A percentile compares a stretch with the other conserved stretches of the same genome.
These are phyloP conservation scores for Perizoma flavofasciatum DNA, from an alignment of 2,888 invertebrate genomes.

Conservation along the genomic window DNA sequence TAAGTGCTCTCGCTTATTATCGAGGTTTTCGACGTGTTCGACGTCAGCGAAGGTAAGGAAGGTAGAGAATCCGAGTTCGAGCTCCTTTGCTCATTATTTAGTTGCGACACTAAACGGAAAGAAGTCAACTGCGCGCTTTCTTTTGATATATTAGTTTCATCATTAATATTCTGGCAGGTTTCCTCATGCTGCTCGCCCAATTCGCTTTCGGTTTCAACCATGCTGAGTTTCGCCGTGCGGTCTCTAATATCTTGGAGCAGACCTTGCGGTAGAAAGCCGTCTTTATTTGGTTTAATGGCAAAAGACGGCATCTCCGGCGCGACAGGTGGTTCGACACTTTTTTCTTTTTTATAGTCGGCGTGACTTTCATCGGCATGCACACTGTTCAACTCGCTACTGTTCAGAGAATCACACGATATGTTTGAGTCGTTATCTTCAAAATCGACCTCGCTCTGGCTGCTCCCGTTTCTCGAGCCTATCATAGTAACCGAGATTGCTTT, in stretches of 20 bases:
- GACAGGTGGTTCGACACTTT: constrained; percentile 61
- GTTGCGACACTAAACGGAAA: constrained; percentile 80
- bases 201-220: constrained; percentile 75
- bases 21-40: constrained; percentile 65
- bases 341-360: constrained; percentile 74
- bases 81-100: constrained; percentile 70
- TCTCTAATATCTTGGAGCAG: constrained; percentile 88
- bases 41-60: constrained; percentile 31
- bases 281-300: constrained; percentile 62
- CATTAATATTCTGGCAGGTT: constrained; percentile 76
- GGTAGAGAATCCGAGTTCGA: constrained; percentile 58
- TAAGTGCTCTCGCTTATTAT: constrained; percentile 87
- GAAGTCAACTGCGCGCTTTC: constrained; percentile 80
- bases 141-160: constrained; percentile 73
- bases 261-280: constrained; percentile 86
- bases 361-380: constrained; percentile 79
- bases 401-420: constrained; percentile 92
- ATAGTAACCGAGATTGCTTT: constrained; percentile 83
- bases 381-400: constrained; percentile 87
- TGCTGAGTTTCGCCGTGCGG: constrained; percentile 82
- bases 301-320: constrained; percentile 64
- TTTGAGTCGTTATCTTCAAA: constrained; percentile 90
- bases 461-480: constrained; percentile 82
- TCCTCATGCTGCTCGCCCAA: constrained; percentile 61
- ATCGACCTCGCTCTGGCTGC: constrained; percentile 86